Evolutionary conservation across 2,888 invertebrate species (phyloP).

Genomic region (Tetrapedia diversipes): DNA sequence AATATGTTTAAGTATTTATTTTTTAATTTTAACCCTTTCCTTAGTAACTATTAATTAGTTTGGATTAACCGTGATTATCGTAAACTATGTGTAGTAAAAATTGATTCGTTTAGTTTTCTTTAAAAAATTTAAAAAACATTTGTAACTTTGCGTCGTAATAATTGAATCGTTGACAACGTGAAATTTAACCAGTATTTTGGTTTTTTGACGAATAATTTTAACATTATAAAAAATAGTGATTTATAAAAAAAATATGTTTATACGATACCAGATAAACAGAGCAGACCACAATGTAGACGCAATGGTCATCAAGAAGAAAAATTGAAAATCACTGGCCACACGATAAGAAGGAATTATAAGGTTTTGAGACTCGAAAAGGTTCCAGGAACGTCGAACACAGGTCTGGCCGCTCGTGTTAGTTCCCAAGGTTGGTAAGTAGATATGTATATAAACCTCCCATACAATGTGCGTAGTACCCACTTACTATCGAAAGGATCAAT

Average conservation of each 20-base stretch:
- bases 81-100: too few relatives aligned
- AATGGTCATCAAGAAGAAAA: constrained; percentile 33
- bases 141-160: too few relatives aligned
- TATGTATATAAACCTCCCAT: constrained; percentile 66
- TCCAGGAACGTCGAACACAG: constrained; percentile 38
- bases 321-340: constrained; percentile 40
- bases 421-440: constrained; percentile 68
- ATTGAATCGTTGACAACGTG: neutral
- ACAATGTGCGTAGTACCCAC: constrained; percentile 73
- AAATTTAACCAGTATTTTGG: neutral
- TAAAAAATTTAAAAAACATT: too few relatives aligned
- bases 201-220: neutral
- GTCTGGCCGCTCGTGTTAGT: constrained; percentile 56
- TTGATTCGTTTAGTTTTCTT: too few relatives aligned
- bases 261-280: constrained; percentile 56
- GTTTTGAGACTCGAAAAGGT: constrained; percentile 44
- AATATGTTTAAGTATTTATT: too few relatives aligned
- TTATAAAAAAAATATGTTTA: constrained; percentile 34
- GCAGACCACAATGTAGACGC: constrained; percentile 17
- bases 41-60: too few relatives aligned
- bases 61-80: too few relatives aligned
- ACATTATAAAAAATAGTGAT: neutral
- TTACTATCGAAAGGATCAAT: constrained; percentile 79
- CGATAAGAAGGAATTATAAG: constrained; percentile 23
- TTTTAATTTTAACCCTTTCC: too few relatives aligned